Evolutionary conservation across 1,140 invertebrate species (phyloP), one percentile per base, ranked within the genome.

Genomic region (Drosophila persimilis): DNA sequence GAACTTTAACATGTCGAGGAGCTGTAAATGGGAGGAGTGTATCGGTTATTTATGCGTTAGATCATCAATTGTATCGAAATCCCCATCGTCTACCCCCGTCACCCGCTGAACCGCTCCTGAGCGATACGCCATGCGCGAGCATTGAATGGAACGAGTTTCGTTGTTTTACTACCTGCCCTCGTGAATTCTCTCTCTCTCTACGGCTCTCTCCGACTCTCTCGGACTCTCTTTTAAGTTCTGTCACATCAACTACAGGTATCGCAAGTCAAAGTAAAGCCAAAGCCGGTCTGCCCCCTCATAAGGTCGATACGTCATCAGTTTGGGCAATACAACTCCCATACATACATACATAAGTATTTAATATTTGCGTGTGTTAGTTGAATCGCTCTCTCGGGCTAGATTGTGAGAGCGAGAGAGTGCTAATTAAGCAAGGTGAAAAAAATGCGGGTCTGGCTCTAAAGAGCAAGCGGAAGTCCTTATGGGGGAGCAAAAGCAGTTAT

Each of bases 1-100:
- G 88, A 99, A 99, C 91, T 98, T 98, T 9, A 99, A 92, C 95
- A 98, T 98, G 69, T 99, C 96, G 73, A 99, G 91, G 3, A 99
- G 92, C 95, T 99, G 93, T 24, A 94, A 94, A 78, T 7, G 11
- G 44, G 11, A 22, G n/a, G 43, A 9, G 11, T 13, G 11, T 39
- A 39, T 39, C 1, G 35, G 11, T 39, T 39, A 39, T 39, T 39
- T 13, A 39, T 31, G 31, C 2, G 31, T 31, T 31, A 9, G 7
- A 31, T 13, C 11, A 39, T 39, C 11, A 0, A 39, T 13, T 11
- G 11, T 39, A 39, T 39, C 11, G 9, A 4, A 0, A 13, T 39
- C 4, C 1, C 11, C 35, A 13, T 13, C 11, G 11, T 5, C 35
- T 20, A 44, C 35, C 15, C 26, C 13, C 31, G n/a, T 26, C 13